Conservation (phyloP, 2,797 vertebrate species). For the Sciurus vulgaris region DNA sequence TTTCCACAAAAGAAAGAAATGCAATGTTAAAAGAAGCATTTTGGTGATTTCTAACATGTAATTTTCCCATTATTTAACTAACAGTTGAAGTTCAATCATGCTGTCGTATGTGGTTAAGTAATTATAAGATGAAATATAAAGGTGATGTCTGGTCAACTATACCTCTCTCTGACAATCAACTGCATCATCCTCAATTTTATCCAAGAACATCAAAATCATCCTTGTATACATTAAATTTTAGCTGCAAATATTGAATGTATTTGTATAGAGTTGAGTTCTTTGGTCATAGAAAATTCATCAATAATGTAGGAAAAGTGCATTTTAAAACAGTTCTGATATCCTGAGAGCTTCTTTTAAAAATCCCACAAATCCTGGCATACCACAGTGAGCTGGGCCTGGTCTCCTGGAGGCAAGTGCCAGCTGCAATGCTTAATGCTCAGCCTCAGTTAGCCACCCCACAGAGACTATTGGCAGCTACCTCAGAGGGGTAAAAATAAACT, state of each 20-base stretch:
- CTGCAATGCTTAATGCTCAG: neutral
- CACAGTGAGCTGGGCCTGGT: neutral
- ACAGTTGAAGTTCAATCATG: neutral
- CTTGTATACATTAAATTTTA: conserved; percentile 39
- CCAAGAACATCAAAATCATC: neutral
- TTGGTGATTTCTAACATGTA: neutral
- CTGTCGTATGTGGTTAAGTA: neutral
- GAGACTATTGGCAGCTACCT: conserved; percentile 58
- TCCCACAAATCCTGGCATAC: conserved; percentile 66
- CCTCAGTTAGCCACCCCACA: neutral
- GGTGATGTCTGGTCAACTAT: neutral
- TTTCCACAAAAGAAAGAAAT: neutral
- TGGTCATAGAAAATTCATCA: conserved; percentile 57
- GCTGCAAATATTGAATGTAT: conserved; percentile 33
- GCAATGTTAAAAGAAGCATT: neutral
- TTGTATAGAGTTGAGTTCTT: neutral
- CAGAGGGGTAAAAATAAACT: conserved; percentile 74
- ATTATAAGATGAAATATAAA: neutral
- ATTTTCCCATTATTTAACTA: neutral
- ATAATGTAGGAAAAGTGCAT: conserved; percentile 51
- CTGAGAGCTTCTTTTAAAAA: conserved; percentile 70
- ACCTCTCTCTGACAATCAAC: neutral
- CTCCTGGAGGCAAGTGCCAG: conserved; percentile 24
- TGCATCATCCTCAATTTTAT: neutral
- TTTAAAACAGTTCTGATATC: conserved; percentile 48